Evolutionary conservation across 2,797 vertebrate genomes (phyloP).

Genomic region (Rhinichthys osculus): DNA sequence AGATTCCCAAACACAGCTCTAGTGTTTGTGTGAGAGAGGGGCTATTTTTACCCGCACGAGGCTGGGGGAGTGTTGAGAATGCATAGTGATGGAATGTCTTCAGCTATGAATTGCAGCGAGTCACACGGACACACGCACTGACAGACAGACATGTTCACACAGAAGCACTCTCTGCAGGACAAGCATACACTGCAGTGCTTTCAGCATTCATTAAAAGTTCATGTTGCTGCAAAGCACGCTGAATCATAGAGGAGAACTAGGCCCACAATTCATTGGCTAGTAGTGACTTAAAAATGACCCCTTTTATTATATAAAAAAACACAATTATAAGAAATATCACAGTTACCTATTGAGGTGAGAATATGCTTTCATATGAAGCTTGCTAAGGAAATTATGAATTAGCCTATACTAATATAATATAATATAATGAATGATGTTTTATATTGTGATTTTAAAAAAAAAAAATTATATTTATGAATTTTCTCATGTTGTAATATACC

Average conservation of each 20-base stretch:
- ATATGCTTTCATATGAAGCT: not conserved
- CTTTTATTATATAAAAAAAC: not conserved
- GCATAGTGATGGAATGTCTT: constrained; percentile 53
- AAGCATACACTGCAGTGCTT: constrained; percentile 49
- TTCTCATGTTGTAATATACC: too few species aligned
- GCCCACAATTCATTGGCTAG: not conserved
- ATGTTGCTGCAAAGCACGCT: constrained; percentile 13
- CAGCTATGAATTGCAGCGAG: constrained; percentile 54
- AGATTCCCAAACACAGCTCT: constrained; percentile 50
- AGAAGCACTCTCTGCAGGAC: constrained; percentile 21
- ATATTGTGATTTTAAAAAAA: too few species aligned
- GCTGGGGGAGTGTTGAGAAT: constrained; percentile 38
- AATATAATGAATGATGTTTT: not conserved
- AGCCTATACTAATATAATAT: too few species aligned
- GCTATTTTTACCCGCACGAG: constrained; percentile 60
- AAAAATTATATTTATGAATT: too few species aligned
- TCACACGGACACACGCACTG: constrained; percentile 24
- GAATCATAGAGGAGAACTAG: constrained; percentile 1
- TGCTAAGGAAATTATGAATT: not conserved
- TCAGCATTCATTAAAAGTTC: constrained; percentile 50
- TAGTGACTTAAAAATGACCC: not conserved
- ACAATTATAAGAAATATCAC: not conserved
- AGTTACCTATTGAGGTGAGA: not conserved
- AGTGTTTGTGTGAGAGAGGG: constrained; percentile 42
- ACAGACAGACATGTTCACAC: constrained; percentile 21